Evolutionary conservation across 2,113 vertebrate species (phyloP).

Genomic region (Archocentrus centrarchus): DNA sequence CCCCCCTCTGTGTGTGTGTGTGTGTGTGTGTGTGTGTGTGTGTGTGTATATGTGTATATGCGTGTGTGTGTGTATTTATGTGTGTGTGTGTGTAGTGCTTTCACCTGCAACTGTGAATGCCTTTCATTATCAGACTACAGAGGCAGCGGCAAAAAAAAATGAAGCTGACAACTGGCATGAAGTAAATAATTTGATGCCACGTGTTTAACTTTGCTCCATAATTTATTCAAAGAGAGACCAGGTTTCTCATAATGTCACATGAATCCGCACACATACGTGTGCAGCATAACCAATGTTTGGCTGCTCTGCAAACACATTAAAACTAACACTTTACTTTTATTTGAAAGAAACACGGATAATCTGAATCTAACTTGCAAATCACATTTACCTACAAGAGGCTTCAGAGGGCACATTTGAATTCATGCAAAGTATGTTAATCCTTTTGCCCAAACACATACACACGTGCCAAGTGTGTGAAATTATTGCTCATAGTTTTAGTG

Average conservation of each 20-base stretch:
- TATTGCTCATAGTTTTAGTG: background rate
- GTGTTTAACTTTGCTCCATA: background rate
- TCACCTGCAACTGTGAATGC: slow-evolving; percentile 9
- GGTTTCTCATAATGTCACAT: slow-evolving; percentile 34
- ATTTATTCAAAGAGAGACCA: background rate
- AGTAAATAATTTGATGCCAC: background rate
- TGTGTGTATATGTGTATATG: background rate
- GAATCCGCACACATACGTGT: background rate
- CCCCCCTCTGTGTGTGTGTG: slow-evolving; percentile 21
- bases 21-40: background rate
- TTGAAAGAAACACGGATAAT: background rate
- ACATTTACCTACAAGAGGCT: background rate
- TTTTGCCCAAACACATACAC: background rate
- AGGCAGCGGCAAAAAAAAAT: background rate
- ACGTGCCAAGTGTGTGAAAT: background rate
- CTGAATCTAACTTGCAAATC: slow-evolving; percentile 63
- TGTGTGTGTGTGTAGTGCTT: background rate
- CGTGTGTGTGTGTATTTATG: background rate
- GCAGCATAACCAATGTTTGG: background rate
- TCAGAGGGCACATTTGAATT: background rate
- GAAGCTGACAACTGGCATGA: background rate
- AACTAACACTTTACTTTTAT: background rate
- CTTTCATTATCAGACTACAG: background rate
- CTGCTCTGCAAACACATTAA: background rate
- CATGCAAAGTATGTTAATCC: background rate